Evolutionary conservation across 2,113 vertebrate genomes (phyloP), one percentile per base, ranked within the genome.

Genomic region (Parotia lawesii): DNA sequence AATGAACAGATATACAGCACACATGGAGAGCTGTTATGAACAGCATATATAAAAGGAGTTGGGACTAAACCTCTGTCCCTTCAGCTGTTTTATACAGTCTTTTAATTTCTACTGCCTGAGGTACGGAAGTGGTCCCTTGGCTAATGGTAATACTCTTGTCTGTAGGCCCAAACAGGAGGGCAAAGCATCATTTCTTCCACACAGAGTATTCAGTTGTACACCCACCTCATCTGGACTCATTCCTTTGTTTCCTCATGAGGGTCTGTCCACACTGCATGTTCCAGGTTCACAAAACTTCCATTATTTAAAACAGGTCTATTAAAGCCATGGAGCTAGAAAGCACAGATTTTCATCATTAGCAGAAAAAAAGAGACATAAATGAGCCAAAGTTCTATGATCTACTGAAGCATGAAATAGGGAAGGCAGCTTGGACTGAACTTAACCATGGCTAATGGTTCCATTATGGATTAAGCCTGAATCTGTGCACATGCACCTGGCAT

Each of bases 31-130:
- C 64, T 92, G 73, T 72, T 88, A 33, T 6, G 15, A 95, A 81
- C 60, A 87, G 64, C 85, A 37, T 37, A 64, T 51, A 50, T 45
- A 83, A 73, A 86, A 84, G 48, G 53, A 62, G 37, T 11, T 64
- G 40, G 64, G 33, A 91, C 45, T 66, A 90, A 70, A 66, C 14
- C 10, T 47, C 9, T n/a, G n/a, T 57, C 57, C 56, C 76, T 56
- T 85, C 42, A 85, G 86, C 61, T 90, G 82, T 80, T 93, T 92
- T 65, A 56, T n/a, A 61, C 58, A 87, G 83, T 54, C 57, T 85
- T 89, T 74, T 70, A 56, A 60, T 56, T 85, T 56, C 66, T 69
- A 73, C 51, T 78, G 81, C 16, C 40, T 13, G 19, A 62, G 44
- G 45, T 27, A 90, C 7, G 15, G 35, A 66, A 76, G 28, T 24